Base-by-base conservation (phyloP, 2,113 vertebrate species). In the Aspiorhynchus laticeps region DNA sequence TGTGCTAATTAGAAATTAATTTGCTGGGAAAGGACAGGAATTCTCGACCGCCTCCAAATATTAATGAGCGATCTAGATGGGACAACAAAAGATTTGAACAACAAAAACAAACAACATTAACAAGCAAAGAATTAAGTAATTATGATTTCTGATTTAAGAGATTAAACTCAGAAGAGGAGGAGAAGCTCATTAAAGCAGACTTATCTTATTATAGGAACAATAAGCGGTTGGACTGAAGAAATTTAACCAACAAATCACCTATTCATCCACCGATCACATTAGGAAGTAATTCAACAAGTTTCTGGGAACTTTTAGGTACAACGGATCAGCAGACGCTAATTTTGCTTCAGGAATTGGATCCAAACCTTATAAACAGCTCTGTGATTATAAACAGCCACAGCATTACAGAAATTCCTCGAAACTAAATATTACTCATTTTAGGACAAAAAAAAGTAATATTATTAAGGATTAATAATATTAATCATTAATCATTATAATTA, bases 1-100 rank as follows among this genome's bases (percentile, higher is more conserved):
- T 59, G 51, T 83, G 86, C 86, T 83, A 83, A 87, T 87, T 87
- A 28, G 69, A 65, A 87, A 87, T 83, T 83, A 87, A 87, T 87
- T 74, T 80, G 85, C n/a, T 7, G 53, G 56, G 26, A 43, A 59
- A n/a, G 11, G 41, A 48, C 63, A 14, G 85, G 41, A 43, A 83
- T 83, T 83, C 28, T 65, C 21, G 17, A 74, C 65, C 51, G 10
- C 26, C n/a, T 19, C 59, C 7, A 82, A 82, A 82, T 21, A 67
- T 59, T 19, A 80, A 59, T 7, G 51, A 59, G 26, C 53, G 43
- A 26, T 28, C 41, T 28, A 41, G 14, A 63, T 61, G 53, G 21
- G 19, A 38, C 0, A 11, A 11, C 2, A 61, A 24, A 9, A 38
- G 8, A 31, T 24, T 41, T n/a, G 36, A 38, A 65, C 24, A 80